Evolutionary conservation across 2,888 invertebrate species (phyloP).

Genomic region (Baronia brevicornis): DNA sequence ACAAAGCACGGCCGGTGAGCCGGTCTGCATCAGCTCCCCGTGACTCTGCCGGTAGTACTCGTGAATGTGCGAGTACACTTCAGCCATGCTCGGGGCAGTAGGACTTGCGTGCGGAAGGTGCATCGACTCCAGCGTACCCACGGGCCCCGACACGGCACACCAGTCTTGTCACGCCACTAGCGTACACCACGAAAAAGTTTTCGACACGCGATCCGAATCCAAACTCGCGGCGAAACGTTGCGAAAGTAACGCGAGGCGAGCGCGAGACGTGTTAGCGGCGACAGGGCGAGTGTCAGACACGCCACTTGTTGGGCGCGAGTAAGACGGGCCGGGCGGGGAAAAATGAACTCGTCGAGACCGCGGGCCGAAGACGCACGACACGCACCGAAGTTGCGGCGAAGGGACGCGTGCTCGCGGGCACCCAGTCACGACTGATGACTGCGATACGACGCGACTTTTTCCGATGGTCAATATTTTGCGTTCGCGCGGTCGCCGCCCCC

Average conservation of each 20-base stretch:
- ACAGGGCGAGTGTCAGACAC: constrained; percentile 33
- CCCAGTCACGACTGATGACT: constrained; percentile 76
- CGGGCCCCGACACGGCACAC: constrained; percentile 43
- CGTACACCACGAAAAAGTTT: too few relatives aligned
- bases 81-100: constrained; percentile 79
- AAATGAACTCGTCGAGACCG: constrained; percentile 60
- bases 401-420: constrained; percentile 66
- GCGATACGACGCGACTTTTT: constrained; percentile 76
- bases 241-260: constrained; percentile 62
- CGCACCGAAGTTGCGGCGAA: constrained; percentile 61
- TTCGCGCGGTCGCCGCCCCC: constrained; percentile 73
- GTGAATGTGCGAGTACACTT: constrained; percentile 83
- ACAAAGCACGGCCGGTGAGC: constrained; percentile 96
- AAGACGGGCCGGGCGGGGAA: constrained; percentile 67
- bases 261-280: constrained; percentile 52
- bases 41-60: constrained; percentile 91
- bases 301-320: constrained; percentile 70
- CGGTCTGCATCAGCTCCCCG: constrained; percentile 95
- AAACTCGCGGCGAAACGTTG: constrained; percentile 60
- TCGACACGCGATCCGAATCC: constrained; percentile 51
- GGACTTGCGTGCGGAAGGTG: constrained; percentile 79
- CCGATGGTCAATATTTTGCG: constrained; percentile 78
- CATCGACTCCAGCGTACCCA: constrained; percentile 74
- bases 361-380: constrained; percentile 72
- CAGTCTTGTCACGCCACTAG: constrained; percentile 58